Percentiles rank a stretch among this genome's conserved stretches.
These are phyloP conservation scores for Diloba caeruleocephala DNA, from an alignment of 2,888 invertebrate species.

Conservation along the genomic window DNA sequence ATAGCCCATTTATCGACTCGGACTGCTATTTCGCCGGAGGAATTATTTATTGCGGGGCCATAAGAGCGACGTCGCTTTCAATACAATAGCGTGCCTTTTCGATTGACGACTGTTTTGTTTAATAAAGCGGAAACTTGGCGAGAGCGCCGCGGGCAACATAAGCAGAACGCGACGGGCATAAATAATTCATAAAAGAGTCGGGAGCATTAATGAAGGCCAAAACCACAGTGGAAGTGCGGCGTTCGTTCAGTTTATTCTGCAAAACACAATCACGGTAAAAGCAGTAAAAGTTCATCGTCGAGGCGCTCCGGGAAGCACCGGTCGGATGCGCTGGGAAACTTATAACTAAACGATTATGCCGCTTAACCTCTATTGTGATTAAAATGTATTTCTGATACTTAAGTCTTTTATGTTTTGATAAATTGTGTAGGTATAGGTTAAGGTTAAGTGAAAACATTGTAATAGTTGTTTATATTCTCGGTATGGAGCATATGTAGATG, in stretches of 20 bases:
- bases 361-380: conserved; percentile 37
- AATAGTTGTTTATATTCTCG: conserved; percentile 25
- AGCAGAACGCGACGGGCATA: conserved; percentile 76
- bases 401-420: conserved; percentile 1
- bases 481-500: conserved; percentile 40
- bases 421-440: not conserved
- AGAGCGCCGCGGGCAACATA: conserved; percentile 71
- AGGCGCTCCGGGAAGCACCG: conserved; percentile 30
- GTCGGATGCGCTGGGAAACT: conserved; percentile 49
- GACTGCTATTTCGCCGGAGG: conserved; percentile 79
- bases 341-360: conserved; percentile 42
- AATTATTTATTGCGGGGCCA: conserved; percentile 84
- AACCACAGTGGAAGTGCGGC: conserved; percentile 72
- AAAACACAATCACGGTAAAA: conserved; percentile 61
- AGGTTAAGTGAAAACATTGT: not conserved
- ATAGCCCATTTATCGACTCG: conserved; percentile 86
- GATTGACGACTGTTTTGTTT: conserved; percentile 78
- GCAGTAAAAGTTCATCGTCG: conserved; percentile 61
- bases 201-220: conserved; percentile 80
- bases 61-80: conserved; percentile 78
- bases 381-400: conserved; percentile 3
- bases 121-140: conserved; percentile 81
- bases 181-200: conserved; percentile 85
- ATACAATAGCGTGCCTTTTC: conserved; percentile 79
- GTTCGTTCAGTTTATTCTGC: conserved; percentile 59